These are phyloP conservation scores for Campaea margaritaria DNA, from an alignment of 2,888 invertebrate genomes.

Conservation along the genomic window DNA sequence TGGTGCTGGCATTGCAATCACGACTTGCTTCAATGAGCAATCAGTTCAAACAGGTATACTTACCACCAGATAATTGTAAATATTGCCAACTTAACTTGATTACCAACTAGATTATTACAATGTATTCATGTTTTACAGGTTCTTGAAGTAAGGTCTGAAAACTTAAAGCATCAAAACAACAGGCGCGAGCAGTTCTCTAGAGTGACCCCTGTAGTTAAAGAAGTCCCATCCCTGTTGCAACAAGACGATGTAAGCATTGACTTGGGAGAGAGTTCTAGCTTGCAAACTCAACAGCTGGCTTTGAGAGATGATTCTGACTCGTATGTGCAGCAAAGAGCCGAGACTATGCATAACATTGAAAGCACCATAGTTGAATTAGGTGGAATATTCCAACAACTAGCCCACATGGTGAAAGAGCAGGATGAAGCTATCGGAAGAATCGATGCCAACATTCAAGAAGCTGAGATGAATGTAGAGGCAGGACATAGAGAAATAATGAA, in stretches of 20 bases:
- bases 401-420: conserved; percentile 99
- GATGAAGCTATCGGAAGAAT: conserved; percentile 99
- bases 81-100: no score
- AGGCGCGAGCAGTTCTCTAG: conserved; percentile 94
- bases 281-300: conserved; percentile 87
- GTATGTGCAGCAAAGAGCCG: conserved; percentile 96
- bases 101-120: no score
- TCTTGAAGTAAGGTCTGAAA: conserved; percentile 98
- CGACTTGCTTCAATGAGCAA: conserved; percentile 98
- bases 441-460: conserved; percentile 98
- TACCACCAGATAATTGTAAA: not conserved
- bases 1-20: conserved; percentile 96
- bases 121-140: conserved; percentile 87
- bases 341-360: conserved; percentile 99
- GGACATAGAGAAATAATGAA: conserved; percentile 98
- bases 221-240: conserved; percentile 78
- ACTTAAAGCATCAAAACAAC: conserved; percentile 97
- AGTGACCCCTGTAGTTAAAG: conserved; percentile 75
- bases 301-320: conserved; percentile 94
- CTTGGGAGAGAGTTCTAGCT: conserved; percentile 87
- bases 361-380: conserved; percentile 99
- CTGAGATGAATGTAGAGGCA: conserved; percentile 98
- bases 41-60: conserved; percentile 93
- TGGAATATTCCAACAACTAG: conserved; percentile 98
- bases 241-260: conserved; percentile 94